Conservation (phyloP, 2,888 invertebrate genomes). For the Erebia ligea region DNA sequence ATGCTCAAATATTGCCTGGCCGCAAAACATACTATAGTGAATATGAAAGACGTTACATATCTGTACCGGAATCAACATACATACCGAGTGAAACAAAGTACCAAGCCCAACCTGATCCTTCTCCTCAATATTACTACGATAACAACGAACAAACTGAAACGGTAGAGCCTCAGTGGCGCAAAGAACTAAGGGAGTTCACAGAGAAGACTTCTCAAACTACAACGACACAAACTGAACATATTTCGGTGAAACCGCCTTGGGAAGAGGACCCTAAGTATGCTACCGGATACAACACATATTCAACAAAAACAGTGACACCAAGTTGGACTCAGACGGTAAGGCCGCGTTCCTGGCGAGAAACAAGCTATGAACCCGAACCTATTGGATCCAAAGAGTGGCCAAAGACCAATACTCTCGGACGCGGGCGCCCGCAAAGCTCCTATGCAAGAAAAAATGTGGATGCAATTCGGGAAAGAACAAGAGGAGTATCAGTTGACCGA, state of each 20-base stretch:
- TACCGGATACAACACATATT: constrained; percentile 55
- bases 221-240: constrained; percentile 54
- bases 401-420: constrained; percentile 70
- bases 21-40: constrained; percentile 79
- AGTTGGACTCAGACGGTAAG: constrained; percentile 78
- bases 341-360: constrained; percentile 74
- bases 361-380: constrained; percentile 74
- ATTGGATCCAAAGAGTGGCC: constrained; percentile 71
- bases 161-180: constrained; percentile 77
- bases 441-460: constrained; percentile 58
- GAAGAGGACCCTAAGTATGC: constrained; percentile 64
- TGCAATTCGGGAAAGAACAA: constrained; percentile 61
- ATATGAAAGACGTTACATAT: constrained; percentile 76
- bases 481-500: constrained; percentile 76
- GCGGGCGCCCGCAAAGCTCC: constrained; percentile 71
- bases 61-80: constrained; percentile 75
- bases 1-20: constrained; percentile 63
- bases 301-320: constrained; percentile 65
- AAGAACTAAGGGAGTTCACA: constrained; percentile 76
- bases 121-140: constrained; percentile 75
- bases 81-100: constrained; percentile 70
- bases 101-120: constrained; percentile 74
- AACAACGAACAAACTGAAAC: constrained; percentile 69
- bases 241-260: constrained; percentile 71
- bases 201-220: constrained; percentile 70